Conservation (phyloP, 1,140 invertebrate species). For the Drosophila nebulosa region DNA sequence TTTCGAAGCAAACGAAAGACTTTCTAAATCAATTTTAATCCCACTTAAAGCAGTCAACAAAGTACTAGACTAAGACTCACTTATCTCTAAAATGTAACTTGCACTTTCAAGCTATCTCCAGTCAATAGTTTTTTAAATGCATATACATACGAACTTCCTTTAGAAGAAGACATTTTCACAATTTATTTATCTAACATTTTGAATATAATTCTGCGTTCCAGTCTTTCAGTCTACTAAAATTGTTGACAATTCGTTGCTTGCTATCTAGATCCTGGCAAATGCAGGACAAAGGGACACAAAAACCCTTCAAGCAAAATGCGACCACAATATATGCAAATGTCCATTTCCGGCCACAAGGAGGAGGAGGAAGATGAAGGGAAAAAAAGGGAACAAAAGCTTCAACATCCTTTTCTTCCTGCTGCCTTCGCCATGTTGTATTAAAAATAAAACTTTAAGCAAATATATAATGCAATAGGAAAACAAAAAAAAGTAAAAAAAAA, state of each 20-base stretch:
- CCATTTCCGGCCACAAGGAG: slow-evolving; percentile 42
- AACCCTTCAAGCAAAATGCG: slow-evolving; percentile 16
- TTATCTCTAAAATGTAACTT: too few species aligned
- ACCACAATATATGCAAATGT: slow-evolving; percentile 61
- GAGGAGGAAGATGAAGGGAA: slow-evolving; percentile 41
- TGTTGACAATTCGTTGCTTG: neutral
- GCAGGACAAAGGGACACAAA: neutral
- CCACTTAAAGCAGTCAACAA: too few species aligned
- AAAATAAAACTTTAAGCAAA: slow-evolving; percentile 46
- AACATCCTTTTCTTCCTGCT: slow-evolving; percentile 1
- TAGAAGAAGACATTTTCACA: neutral
- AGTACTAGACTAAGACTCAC: too few species aligned
- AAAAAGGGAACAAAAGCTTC: slow-evolving; percentile 46
- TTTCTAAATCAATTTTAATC: too few species aligned
- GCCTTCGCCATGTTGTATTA: slow-evolving; percentile 35
- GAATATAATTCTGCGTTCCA: neutral
- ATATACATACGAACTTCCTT: too few species aligned
- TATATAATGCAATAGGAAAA: slow-evolving; percentile 18
- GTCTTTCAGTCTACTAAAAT: neutral
- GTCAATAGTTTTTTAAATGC: too few species aligned
- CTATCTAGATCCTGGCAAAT: neutral
- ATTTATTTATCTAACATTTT: neutral
- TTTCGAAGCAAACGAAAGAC: too few species aligned
- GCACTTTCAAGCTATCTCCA: too few species aligned
- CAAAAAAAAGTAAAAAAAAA: neutral